Evolutionary conservation across 2,888 invertebrate species (phyloP).

Genomic region (Rapana venosa): DNA sequence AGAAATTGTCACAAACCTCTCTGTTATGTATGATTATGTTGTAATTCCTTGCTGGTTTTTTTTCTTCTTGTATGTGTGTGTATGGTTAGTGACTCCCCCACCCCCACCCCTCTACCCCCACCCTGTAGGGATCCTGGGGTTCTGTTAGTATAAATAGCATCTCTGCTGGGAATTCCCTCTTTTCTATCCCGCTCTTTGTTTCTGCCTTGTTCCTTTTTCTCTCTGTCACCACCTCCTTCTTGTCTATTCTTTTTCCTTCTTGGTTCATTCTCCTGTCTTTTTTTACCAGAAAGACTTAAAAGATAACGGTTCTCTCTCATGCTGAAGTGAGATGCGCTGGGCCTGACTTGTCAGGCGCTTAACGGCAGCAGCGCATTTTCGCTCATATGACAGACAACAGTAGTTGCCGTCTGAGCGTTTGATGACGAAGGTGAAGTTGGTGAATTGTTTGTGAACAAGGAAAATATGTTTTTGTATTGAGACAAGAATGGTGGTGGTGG

Average conservation of each 20-base stretch:
- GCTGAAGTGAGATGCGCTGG: too few species aligned
- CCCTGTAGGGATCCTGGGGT: background rate
- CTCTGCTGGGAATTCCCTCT: background rate
- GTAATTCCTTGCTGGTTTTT: too few species aligned
- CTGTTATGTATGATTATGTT: too few species aligned
- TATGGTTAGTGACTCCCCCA: too few species aligned
- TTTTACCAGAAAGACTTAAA: background rate
- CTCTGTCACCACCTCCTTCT: background rate
- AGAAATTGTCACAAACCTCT: too few species aligned
- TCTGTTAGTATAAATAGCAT: background rate
- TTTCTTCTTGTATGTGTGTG: too few species aligned
- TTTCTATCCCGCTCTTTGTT: background rate
- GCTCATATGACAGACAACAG: too few species aligned
- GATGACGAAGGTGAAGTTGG: background rate
- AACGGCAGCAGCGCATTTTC: too few species aligned
- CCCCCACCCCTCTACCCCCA: too few species aligned
- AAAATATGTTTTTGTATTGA: background rate
- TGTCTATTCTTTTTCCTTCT: background rate
- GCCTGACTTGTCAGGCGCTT: too few species aligned
- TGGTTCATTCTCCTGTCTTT: background rate
- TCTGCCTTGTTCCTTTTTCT: slow-evolving; percentile 30
- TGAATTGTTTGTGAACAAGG: background rate
- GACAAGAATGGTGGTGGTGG: background rate
- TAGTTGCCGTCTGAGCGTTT: too few species aligned
- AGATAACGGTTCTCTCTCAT: too few species aligned